Evolutionary conservation across 2,797 vertebrate species (phyloP), one percentile per base, ranked within the genome.

Genomic region (Hipposideros larvatus): DNA sequence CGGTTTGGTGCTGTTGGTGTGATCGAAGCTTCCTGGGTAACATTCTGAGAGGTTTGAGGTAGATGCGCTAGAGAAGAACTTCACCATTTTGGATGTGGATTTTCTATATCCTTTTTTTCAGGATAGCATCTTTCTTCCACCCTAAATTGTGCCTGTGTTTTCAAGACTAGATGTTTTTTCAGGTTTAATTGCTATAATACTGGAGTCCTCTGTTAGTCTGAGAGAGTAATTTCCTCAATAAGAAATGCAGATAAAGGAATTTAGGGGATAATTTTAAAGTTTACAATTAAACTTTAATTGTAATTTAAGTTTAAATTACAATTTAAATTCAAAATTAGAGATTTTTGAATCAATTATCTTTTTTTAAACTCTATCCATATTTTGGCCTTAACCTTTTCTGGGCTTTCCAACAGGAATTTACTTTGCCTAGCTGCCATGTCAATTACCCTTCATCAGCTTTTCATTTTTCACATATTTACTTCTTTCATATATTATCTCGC

Each of bases 161-260:
- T 15, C 4, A 73, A 90, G 41, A 79, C 2, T 66, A 22, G 2
- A 37, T 59, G 37, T 37, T 63, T 89, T 63, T 89, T 19, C 10
- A 9, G 5, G 1, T 41, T 57, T 6, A 59, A 1, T 80, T 82
- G 93, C 68, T 82, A 6, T 51, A 53, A 74, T 78, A 51, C 11
- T 55, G 7, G 13, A 19, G 2, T 83, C 37, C 10, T 77, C 66
- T 92, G 53, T 22, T 86, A 68, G 2, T 0, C 4, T 53, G 68
- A 68, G 19, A 59, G 34, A 74, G 31, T 80, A 82, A 89, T 51
- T 96, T 26, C 22, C 46, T 94, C 43, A 88, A 53, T 83, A n/a
- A 37, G 13, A 88, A 82, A 74, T 34, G 57, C 88, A 13, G 2
- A 2, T 34, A 61, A 61, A 79, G 21, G 2, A 7, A 87, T 75